Evolutionary conservation across 2,797 vertebrate species (phyloP), one percentile per base, ranked within the genome.

Genomic region (Schizothorax lantsangensis): DNA sequence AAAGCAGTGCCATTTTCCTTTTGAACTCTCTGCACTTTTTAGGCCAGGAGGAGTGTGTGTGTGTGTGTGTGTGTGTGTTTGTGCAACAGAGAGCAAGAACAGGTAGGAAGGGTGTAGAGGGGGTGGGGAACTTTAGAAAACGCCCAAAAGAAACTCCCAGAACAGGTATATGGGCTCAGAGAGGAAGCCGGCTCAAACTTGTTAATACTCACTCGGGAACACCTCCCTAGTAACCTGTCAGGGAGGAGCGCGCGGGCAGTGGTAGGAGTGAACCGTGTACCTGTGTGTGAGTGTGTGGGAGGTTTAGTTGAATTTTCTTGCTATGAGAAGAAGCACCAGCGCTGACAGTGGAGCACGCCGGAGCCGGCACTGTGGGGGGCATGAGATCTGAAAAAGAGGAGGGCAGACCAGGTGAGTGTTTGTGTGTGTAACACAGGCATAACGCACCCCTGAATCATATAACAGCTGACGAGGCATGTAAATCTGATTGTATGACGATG

Each of bases 351-450:
- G 94, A 95, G 93, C 84, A 92, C 36, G 92, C 91, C 12, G 89
- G 92, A 94, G 91, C 91, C 90, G 84, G 90, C 88, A 93, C 90
- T 57, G 83, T 89, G 90, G 89, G 90, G 91, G 93, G 91, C 92
- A 95, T 95, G 95, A 94, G 92, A 93, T 94, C 94, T 87, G 94
- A 95, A 89, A 93, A 89, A 91, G 94, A 95, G 91, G 93, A 95
- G 86, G 93, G 92, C 84, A 95, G 91, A 89, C 88, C 93, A 26
- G 94, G 95, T 96, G 92, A 95, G 95, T 94, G 90, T 68, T 69
- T 87, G 15, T 33, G 33, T 81, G 33, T 68, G 38, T 49, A 66
- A 12, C 45, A 79, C 11, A 38, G 38, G 15, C 23, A 54, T 36
- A 52, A n/a, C 26, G 1, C 30, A 33, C 38, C 11, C 21, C 38